Conservation (phyloP, 2,797 vertebrate species). For the Trachops cirrhosus region DNA sequence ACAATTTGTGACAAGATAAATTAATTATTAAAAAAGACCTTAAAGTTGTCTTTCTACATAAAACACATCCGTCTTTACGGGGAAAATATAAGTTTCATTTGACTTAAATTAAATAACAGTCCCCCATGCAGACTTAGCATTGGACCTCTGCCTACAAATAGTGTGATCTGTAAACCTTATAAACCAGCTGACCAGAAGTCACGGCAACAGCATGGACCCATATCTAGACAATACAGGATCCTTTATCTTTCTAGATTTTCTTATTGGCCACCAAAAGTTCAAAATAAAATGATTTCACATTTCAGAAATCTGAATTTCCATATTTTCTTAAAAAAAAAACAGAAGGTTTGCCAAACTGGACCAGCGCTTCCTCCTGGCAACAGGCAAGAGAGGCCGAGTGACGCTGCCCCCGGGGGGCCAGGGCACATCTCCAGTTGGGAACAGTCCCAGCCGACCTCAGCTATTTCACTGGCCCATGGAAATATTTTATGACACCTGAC, state of each 20-base stretch:
- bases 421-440: background rate
- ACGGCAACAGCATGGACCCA: background rate
- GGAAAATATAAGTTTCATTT: conserved; percentile 5
- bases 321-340: background rate
- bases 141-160: background rate
- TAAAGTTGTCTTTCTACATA: background rate
- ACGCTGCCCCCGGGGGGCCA: background rate
- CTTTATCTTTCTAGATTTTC: background rate
- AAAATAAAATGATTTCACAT: background rate
- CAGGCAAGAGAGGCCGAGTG: background rate
- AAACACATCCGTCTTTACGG: background rate
- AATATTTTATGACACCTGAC: background rate
- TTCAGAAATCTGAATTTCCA: conserved; percentile 24
- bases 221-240: background rate
- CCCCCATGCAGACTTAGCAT: background rate
- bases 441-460: background rate
- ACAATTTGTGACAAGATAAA: background rate
- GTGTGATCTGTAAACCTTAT: background rate
- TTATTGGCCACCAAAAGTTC: background rate
- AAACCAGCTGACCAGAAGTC: background rate
- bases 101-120: background rate
- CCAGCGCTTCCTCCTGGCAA: background rate
- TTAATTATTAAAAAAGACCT: background rate
- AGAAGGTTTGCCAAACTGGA: background rate
- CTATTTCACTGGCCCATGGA: background rate